Percentiles rank a stretch among this genome's conserved stretches.
phyloP scores from a whole-genome alignment of 64 coral and sea anemone species.

The Trachythela sp. region DNA sequence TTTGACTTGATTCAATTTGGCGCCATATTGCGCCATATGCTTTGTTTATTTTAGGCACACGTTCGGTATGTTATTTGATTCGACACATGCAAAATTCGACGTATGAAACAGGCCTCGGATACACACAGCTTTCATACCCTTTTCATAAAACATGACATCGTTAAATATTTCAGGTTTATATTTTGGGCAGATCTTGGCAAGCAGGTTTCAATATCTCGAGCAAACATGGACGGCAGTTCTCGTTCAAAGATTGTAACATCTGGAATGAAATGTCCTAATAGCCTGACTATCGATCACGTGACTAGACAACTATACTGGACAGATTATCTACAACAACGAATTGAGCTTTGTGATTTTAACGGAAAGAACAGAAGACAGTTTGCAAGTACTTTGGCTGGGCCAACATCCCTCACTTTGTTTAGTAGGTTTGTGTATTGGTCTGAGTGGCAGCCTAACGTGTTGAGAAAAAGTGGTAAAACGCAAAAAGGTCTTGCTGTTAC shows the following conservation, averaged over 20 bases:
- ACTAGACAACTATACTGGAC: background rate
- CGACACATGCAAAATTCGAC: background rate
- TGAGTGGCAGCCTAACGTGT: background rate
- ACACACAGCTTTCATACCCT: too few relatives aligned
- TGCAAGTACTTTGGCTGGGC: background rate
- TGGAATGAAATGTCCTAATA: background rate
- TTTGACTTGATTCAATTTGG: too few relatives aligned
- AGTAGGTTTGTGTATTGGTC: slow-evolving; percentile 2
- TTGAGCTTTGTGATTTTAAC: background rate
- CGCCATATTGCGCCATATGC: too few relatives aligned
- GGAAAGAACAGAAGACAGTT: background rate
- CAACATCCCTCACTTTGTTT: background rate
- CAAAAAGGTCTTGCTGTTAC: background rate
- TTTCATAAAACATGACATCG: too few relatives aligned
- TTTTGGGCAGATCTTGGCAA: background rate
- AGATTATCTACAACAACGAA: background rate
- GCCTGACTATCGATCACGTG: background rate
- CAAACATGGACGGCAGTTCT: background rate
- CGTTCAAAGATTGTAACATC: background rate
- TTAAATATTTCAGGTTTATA: background rate
- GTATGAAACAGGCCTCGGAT: too few relatives aligned
- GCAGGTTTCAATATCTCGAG: background rate
- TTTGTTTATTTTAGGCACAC: too few relatives aligned
- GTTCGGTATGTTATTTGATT: too few relatives aligned
- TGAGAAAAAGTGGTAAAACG: background rate